These are phyloP conservation scores for Oikopleura dioica DNA, from an alignment of 23 tunicate species.

Conservation along the genomic window DNA sequence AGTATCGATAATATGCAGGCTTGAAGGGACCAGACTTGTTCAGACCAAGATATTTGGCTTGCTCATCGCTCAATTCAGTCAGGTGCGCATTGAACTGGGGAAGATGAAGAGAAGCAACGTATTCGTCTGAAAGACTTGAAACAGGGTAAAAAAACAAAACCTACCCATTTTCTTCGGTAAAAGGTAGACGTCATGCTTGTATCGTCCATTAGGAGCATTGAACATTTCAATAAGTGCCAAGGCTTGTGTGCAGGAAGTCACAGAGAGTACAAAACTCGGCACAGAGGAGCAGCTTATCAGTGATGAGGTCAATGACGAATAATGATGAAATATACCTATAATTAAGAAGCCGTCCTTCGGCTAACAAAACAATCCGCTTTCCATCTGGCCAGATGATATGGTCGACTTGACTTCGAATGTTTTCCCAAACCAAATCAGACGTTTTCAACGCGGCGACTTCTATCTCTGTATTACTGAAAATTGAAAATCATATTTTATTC, in stretches of 20 bases:
- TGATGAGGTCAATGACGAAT: too few species aligned
- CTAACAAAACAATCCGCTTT: slow-evolving; percentile 2
- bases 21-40: slow-evolving; percentile 95
- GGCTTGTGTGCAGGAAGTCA: slow-evolving; percentile 6
- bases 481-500: neutral
- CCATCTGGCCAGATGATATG: slow-evolving; percentile 13
- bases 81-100: slow-evolving; percentile 76
- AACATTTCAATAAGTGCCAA: neutral
- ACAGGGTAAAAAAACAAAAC: too few species aligned
- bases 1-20: slow-evolving; percentile 80
- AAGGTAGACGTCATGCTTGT: slow-evolving; percentile 12
- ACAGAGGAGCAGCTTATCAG: neutral
- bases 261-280: neutral
- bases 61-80: slow-evolving; percentile 78
- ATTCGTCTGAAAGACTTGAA: too few species aligned
- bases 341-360: slow-evolving; percentile 9
- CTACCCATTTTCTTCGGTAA: slow-evolving; percentile 13
- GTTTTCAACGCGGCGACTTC: slow-evolving; percentile 6
- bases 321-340: too few species aligned
- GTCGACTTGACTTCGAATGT: neutral
- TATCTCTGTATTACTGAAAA: slow-evolving; percentile 7
- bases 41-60: slow-evolving; percentile 79
- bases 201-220: slow-evolving; percentile 1
- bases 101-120: slow-evolving; percentile 76
- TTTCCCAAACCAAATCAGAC: neutral